Conservation (phyloP, 92 coral and sea anemone species). For the Porites rus region DNA sequence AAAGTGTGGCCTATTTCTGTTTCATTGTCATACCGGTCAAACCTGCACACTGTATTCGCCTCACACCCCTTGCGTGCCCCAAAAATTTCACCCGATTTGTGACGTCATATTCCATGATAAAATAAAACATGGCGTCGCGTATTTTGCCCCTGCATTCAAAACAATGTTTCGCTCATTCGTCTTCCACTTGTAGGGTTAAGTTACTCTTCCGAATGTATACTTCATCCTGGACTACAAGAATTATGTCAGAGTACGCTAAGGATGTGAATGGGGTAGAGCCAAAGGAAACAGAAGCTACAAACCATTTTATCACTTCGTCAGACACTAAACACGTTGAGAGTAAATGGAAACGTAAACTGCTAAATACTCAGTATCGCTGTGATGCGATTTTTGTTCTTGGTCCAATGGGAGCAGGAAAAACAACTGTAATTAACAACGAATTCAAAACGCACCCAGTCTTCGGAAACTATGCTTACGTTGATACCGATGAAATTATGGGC, state of each 20-base stretch:
- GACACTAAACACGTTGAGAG: conserved; percentile 80
- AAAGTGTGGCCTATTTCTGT: background rate
- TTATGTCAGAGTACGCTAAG: background rate
- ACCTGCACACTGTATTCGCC: background rate
- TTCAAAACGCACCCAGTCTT: conserved; percentile 81
- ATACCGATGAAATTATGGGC: conserved; percentile 99
- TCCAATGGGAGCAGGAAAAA: conserved; percentile 99
- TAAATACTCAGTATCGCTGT: conserved; percentile 76
- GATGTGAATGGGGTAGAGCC: conserved; percentile 35
- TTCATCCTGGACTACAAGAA: background rate
- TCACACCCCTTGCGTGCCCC: background rate
- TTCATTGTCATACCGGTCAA: too few species aligned
- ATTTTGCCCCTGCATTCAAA: background rate
- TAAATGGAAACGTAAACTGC: conserved; percentile 86
- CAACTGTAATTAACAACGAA: conserved; percentile 86
- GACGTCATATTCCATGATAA: conserved; percentile 29
- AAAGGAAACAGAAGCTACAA: background rate
- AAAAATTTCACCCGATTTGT: background rate
- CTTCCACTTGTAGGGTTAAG: conserved; percentile 12
- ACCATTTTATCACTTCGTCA: conserved; percentile 22
- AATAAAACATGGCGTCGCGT: conserved; percentile 51
- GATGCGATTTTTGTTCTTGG: conserved; percentile 96
- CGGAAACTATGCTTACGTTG: conserved; percentile 91
- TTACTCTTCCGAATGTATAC: conserved; percentile 6
- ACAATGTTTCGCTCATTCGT: background rate